Percentiles rank a stretch among this genome's conserved stretches.
These are phyloP conservation scores for Taenioides sp. DNA, from an alignment of 2,797 vertebrate species.

Conservation along the genomic window DNA sequence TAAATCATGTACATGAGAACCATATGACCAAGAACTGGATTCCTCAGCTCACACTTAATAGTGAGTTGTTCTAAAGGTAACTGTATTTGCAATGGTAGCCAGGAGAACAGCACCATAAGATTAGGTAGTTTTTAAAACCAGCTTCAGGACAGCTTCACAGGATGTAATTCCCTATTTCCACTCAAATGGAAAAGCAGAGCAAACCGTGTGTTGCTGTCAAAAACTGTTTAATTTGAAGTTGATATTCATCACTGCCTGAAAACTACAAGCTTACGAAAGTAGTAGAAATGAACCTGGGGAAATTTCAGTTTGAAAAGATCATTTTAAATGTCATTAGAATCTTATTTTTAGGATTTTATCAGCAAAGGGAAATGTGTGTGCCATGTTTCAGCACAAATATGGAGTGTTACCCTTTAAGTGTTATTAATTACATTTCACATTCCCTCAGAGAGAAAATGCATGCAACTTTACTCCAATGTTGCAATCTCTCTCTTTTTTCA, in stretches of 20 bases:
- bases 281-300: constrained; percentile 48
- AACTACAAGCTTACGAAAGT: constrained; percentile 44
- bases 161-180: constrained; percentile 19
- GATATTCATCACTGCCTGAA: constrained; percentile 55
- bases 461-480: not conserved
- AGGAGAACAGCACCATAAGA: constrained; percentile 15
- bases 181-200: constrained; percentile 29
- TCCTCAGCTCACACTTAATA: not conserved
- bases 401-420: not conserved
- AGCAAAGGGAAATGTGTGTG: not conserved
- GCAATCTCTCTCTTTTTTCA: not conserved
- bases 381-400: not conserved
- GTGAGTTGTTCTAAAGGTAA: not conserved
- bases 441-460: not conserved
- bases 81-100: not conserved
- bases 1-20: not conserved
- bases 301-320: constrained; percentile 54
- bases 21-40: not conserved
- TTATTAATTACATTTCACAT: not conserved
- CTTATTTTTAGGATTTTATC: not conserved
- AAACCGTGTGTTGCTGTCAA: constrained; percentile 41
- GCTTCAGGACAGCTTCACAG: constrained; percentile 29
- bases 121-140: constrained; percentile 17
- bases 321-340: constrained; percentile 48
- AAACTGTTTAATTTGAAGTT: constrained; percentile 50